Percentiles rank a stretch among this genome's conserved stretches.
phyloP scores from a whole-genome alignment of 2,113 vertebrate species.

The Enhydra lutris region DNA sequence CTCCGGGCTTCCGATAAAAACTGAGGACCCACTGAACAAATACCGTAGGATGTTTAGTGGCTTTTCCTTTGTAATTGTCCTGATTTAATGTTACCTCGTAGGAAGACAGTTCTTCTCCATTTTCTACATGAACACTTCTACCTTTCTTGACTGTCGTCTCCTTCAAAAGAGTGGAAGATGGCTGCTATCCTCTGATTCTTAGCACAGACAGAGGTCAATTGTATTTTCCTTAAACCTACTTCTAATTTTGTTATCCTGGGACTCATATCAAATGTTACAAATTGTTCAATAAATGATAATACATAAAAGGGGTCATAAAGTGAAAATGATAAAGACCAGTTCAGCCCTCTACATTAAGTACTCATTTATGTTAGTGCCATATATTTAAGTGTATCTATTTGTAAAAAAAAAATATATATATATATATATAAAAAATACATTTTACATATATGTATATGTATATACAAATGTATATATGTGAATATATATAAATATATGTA shows the following conservation, averaged over 20 bases:
- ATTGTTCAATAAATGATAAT: not conserved
- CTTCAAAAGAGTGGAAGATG: too few relatives aligned
- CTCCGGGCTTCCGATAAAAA: not conserved
- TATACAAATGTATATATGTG: too few relatives aligned
- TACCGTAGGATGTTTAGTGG: not conserved
- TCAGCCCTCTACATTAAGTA: not conserved
- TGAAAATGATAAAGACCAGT: not conserved
- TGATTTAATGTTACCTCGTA: not conserved
- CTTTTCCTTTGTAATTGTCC: not conserved
- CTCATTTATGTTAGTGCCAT: not conserved
- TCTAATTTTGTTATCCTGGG: not conserved
- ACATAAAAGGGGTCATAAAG: not conserved
- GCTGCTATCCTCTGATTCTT: not conserved
- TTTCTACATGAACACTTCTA: not conserved
- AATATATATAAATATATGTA: too few relatives aligned
- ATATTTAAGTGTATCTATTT: not conserved
- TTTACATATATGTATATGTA: too few relatives aligned
- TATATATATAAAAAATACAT: not conserved
- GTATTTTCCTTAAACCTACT: not conserved
- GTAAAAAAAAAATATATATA: not conserved
- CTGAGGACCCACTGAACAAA: not conserved
- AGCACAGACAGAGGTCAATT: not conserved
- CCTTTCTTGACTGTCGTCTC: not conserved
- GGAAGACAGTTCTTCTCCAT: rapidly evolving
- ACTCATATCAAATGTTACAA: not conserved